Base-by-base conservation (phyloP, 2,888 invertebrate species). In the Pimpla rufipes region DNA sequence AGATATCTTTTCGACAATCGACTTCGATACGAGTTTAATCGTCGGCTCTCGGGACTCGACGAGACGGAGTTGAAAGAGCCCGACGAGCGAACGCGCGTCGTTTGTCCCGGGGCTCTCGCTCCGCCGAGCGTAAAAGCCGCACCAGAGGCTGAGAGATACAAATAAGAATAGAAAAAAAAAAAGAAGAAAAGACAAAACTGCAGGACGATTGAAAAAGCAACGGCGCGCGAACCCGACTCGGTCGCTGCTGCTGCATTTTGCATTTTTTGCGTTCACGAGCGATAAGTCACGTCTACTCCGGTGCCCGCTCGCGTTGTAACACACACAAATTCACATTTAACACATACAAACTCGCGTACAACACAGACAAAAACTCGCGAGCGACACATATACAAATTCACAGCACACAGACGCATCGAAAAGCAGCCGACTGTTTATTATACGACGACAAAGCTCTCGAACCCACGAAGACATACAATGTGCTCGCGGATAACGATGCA, bases 401-500 rank as follows among this genome's bases (percentile, higher is more conserved):
- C n/a, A n/a, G n/a, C n/a, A n/a, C n/a, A n/a, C n/a, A n/a, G n/a
- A n/a, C n/a, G n/a, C n/a, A n/a, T n/a, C n/a, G n/a, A n/a, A n/a
- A n/a, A n/a, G n/a, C n/a, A n/a, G 3, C 3, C 10, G 29, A 40
- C n/a, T 67, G 42, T 67, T 16, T 35, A 29, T 68, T 52, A 6
- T 50, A 35, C 50, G 52, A 37, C 50, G 73, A 35, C 59, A 23
- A 45, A 57, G 29, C 57, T 71, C 55, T n/a, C n/a, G 40, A 7
- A 23, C 8, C 35, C 21, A 55, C 23, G 23, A 29, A 59, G 57
- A 57, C 23, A 35, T n/a, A 42, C 42, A 52, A 66, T 67, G 40
- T 37, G 42, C 57, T 10, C 16, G 47, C 29, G 71, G 75, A 68
- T 68, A 80, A 80, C 50, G 74, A 80, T 80, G 79, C 74, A 80